phyloP scores from a whole-genome alignment of 1,140 invertebrate genomes.

The Euschistus heros region DNA sequence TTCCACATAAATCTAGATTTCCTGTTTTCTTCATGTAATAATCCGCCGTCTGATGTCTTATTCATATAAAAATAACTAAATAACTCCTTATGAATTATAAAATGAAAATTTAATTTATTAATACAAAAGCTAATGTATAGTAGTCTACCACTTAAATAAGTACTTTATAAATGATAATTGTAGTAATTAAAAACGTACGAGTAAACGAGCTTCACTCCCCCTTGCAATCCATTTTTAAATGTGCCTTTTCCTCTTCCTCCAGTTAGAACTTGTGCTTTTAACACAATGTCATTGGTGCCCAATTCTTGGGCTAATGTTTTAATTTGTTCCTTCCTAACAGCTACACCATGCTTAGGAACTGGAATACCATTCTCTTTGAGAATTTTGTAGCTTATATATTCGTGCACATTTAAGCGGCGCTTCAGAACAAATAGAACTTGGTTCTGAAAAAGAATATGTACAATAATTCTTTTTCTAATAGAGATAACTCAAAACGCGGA shows the following conservation, averaged over 20 bases:
- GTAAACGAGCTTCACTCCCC: constrained; percentile 6
- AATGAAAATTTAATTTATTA: neutral
- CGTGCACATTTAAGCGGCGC: constrained; percentile 86
- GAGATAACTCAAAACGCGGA: no score
- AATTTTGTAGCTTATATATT: constrained; percentile 83
- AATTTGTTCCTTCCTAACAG: constrained; percentile 73
- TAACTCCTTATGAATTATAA: neutral
- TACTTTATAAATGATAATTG: neutral
- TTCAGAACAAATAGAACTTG: constrained; percentile 22
- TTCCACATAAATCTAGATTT: no score
- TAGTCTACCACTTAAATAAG: neutral
- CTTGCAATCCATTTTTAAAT: constrained; percentile 60
- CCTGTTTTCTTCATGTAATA: no score
- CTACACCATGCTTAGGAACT: constrained; percentile 87
- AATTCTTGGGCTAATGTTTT: constrained; percentile 65
- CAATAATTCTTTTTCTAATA: no score
- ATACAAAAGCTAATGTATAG: neutral
- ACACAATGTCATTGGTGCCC: constrained; percentile 73
- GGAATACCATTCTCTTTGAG: constrained; percentile 74
- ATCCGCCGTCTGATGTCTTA: no score
- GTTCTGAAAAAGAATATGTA: no score
- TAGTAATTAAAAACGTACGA: neutral
- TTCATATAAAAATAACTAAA: no score
- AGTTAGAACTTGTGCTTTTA: constrained; percentile 95
- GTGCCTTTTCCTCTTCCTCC: constrained; percentile 87